These are phyloP conservation scores for Ahaetulla prasina DNA, from an alignment of 2,113 vertebrate genomes.

Conservation along the genomic window DNA sequence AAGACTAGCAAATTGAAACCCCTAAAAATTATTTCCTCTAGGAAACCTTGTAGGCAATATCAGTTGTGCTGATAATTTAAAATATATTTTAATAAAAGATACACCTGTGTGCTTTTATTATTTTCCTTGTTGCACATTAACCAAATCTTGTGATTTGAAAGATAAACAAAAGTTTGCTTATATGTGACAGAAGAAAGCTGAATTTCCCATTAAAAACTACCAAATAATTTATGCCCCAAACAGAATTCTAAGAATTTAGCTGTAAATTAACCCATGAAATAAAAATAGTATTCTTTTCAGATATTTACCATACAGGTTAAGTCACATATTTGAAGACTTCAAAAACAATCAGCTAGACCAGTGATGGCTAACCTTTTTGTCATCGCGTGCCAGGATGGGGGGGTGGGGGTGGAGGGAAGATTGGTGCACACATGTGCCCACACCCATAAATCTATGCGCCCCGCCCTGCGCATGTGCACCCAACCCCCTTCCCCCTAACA, in stretches of 20 bases:
- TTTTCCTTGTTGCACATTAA: background rate
- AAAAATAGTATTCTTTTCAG: background rate
- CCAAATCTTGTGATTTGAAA: background rate
- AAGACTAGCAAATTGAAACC: slow-evolving; percentile 4
- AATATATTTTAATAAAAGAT: background rate
- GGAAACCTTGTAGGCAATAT: background rate
- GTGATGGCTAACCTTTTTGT: too few species aligned
- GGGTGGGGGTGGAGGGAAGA: too few species aligned
- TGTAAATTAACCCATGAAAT: background rate
- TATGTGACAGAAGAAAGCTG: background rate
- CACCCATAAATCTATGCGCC: too few species aligned
- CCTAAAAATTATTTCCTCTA: background rate
- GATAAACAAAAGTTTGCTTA: background rate
- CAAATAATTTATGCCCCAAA: background rate
- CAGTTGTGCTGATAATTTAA: background rate
- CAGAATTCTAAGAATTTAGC: background rate
- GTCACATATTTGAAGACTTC: background rate
- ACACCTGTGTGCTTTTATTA: background rate
- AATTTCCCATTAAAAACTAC: background rate
- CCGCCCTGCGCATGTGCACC: too few species aligned
- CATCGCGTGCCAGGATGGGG: too few species aligned
- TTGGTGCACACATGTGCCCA: too few species aligned
- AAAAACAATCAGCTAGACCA: background rate
- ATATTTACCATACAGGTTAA: background rate
- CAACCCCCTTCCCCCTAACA: too few species aligned